These are phyloP conservation scores for Nothocercus julius DNA, from an alignment of 2,113 vertebrate genomes.

Conservation along the genomic window DNA sequence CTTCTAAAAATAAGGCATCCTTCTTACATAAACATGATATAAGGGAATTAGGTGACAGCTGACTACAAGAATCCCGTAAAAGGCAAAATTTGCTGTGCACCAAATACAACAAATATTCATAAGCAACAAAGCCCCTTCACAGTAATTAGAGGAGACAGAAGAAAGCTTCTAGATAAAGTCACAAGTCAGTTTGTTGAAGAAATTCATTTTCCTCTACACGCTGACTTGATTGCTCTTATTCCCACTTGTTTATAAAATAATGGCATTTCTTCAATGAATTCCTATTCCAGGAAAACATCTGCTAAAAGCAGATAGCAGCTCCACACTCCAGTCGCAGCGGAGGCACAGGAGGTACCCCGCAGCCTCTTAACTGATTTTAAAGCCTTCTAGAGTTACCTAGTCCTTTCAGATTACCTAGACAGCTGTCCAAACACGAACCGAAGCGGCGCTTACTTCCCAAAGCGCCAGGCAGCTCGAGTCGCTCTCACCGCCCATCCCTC, in stretches of 20 bases:
- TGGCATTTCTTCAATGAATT: neutral
- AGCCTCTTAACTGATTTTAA: neutral
- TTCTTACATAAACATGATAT: constrained; percentile 35
- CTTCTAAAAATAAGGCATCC: neutral
- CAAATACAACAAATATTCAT: neutral
- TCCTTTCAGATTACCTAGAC: constrained; percentile 1
- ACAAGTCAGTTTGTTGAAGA: constrained; percentile 11
- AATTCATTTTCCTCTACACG: constrained; percentile 20
- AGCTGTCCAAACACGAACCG: constrained; percentile 49
- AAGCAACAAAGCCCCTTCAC: neutral
- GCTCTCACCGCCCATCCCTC: constrained; percentile 39
- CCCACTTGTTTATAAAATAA: neutral
- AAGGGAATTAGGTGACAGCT: constrained; percentile 53
- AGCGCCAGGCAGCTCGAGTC: neutral
- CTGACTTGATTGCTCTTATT: constrained; percentile 1
- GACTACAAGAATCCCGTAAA: constrained; percentile 30
- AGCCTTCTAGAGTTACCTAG: neutral
- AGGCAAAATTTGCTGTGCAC: neutral
- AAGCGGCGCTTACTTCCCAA: constrained; percentile 26
- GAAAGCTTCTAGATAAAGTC: neutral
- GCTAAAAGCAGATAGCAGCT: neutral
- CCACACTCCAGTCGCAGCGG: neutral
- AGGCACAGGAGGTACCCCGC: neutral
- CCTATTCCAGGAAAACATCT: neutral
- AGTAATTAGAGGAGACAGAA: neutral